phyloP scores from a whole-genome alignment of 2,797 vertebrate genomes.

The Arnoldichthys spilopterus region DNA sequence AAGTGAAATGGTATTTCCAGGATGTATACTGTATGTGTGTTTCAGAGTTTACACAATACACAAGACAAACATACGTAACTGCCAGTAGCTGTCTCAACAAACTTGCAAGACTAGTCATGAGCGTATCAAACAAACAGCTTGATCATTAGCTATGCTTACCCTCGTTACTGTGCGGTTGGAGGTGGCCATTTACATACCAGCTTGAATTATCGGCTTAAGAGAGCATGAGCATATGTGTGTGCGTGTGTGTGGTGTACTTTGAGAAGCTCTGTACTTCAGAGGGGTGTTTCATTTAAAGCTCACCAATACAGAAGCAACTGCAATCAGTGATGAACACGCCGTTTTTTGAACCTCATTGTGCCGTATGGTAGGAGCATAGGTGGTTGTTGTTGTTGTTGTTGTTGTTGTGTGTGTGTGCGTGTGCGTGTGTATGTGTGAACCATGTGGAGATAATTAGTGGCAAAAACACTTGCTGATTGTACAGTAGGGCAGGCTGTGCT shows the following conservation, averaged over 20 bases:
- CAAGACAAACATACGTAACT: background rate
- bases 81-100: background rate
- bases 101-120: background rate
- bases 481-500: constrained; percentile 37
- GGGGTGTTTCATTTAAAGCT: constrained; percentile 9
- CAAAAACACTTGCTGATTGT: constrained; percentile 33
- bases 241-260: background rate
- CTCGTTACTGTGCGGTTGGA: background rate
- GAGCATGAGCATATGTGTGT: constrained; percentile 5
- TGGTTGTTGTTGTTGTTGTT: background rate
- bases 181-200: constrained; percentile 10
- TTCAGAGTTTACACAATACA: background rate
- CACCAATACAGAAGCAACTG: constrained; percentile 4
- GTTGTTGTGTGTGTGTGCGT: constrained; percentile 29
- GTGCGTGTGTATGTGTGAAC: constrained; percentile 20
- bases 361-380: constrained; percentile 10
- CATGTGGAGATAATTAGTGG: constrained; percentile 37
- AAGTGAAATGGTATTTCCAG: too few species aligned
- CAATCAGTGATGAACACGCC: background rate
- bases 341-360: background rate
- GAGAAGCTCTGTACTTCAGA: background rate
- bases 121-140: background rate
- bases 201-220: background rate
- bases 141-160: background rate
- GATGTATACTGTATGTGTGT: background rate